Percentiles rank a stretch among this genome's conserved stretches.
Evolutionary conservation across 2,888 invertebrate species (phyloP).

Genomic region (Asteroscopus sphinx): DNA sequence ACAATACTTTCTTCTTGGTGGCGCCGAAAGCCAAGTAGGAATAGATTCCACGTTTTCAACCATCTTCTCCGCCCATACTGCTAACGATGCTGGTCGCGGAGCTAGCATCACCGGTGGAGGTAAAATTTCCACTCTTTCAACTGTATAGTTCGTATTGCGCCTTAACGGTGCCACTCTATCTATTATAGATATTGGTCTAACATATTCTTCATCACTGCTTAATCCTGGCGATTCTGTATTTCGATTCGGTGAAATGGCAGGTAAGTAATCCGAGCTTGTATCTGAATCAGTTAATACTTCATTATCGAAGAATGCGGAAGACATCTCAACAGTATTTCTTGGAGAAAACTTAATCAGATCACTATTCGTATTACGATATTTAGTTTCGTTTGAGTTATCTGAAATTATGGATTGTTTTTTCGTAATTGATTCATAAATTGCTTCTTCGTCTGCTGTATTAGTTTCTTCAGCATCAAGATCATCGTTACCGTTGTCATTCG

Average conservation of each 20-base stretch:
- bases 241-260: constrained; percentile 60
- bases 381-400: constrained; percentile 55
- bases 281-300: constrained; percentile 70
- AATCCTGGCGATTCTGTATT: constrained; percentile 54
- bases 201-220: constrained; percentile 82
- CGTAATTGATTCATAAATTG: constrained; percentile 71
- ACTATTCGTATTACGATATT: constrained; percentile 64
- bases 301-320: constrained; percentile 70
- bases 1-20: constrained; percentile 79
- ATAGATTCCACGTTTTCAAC: constrained; percentile 89
- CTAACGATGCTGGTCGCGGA: constrained; percentile 79
- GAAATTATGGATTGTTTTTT: constrained; percentile 62
- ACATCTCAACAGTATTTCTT: constrained; percentile 58
- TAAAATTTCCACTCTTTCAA: constrained; percentile 82
- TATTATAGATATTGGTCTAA: constrained; percentile 78
- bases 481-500: constrained; percentile 69
- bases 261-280: constrained; percentile 75
- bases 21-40: constrained; percentile 86
- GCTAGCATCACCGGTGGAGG: constrained; percentile 86
- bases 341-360: constrained; percentile 84
- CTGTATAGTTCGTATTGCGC: constrained; percentile 72
- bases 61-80: constrained; percentile 86
- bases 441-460: constrained; percentile 60
- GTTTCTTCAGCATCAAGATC: constrained; percentile 50
- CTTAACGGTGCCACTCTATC: constrained; percentile 79